These are phyloP conservation scores for Drosophila paramelanica DNA, from an alignment of 2,888 invertebrate genomes.

Conservation along the genomic window DNA sequence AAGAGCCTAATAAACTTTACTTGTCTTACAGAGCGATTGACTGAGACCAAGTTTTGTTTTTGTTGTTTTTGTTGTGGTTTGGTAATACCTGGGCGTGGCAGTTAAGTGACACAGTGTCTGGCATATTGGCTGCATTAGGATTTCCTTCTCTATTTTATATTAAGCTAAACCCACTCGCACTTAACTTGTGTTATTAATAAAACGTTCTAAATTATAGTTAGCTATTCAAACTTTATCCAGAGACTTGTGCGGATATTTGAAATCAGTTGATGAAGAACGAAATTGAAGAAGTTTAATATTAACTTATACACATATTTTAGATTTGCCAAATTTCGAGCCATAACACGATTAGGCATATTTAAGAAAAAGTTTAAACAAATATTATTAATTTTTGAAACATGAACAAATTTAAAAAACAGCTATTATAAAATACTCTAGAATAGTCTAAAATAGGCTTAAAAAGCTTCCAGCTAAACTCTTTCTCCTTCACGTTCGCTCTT, in stretches of 20 bases:
- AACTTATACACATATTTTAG: constrained; percentile 6
- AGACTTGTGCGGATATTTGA: not conserved
- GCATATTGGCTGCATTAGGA: constrained; percentile 2
- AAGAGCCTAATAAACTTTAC: constrained; percentile 25
- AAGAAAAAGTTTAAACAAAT: not conserved
- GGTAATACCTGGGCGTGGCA: constrained; percentile 34
- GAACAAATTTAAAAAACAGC: too few species aligned
- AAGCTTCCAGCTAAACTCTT: constrained; percentile 1
- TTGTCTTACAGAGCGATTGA: constrained; percentile 17
- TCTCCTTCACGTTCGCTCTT: not conserved
- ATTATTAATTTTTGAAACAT: not conserved
- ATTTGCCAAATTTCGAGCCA: constrained; percentile 4
- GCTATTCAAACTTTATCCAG: not conserved
- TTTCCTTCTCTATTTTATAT: not conserved
- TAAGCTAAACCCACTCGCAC: not conserved
- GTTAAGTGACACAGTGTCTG: constrained; percentile 23
- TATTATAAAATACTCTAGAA: not conserved
- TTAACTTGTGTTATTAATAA: not conserved
- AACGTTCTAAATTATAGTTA: not conserved
- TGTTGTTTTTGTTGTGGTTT: constrained; percentile 8
- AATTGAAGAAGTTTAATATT: not conserved
- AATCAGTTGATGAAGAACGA: not conserved
- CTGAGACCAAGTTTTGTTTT: not conserved
- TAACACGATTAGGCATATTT: constrained; percentile 1
- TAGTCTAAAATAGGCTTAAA: not conserved